These are phyloP conservation scores for Buphagus erythrorhynchus DNA, from an alignment of 2,797 vertebrate species.

Conservation along the genomic window DNA sequence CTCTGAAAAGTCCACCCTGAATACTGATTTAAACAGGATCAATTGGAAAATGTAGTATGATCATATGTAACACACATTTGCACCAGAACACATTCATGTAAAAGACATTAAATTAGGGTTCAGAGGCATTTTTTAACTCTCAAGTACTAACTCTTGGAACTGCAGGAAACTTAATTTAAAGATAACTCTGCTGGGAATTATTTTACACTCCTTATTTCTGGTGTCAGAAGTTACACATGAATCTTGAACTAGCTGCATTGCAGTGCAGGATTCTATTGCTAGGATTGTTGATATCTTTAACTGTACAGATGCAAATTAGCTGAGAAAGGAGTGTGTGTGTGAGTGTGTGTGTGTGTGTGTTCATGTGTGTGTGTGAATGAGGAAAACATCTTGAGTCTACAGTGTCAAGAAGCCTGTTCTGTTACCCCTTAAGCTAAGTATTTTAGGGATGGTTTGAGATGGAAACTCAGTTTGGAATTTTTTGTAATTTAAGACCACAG, in stretches of 20 bases:
- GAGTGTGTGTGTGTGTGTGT: not conserved
- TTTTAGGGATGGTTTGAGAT: not conserved
- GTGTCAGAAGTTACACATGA: not conserved
- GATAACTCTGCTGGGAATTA: not conserved
- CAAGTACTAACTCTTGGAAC: not conserved
- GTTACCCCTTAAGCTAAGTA: not conserved
- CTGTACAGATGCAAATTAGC: not conserved
- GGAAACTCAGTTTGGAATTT: not conserved
- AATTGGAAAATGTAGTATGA: not conserved
- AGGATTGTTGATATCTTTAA: not conserved
- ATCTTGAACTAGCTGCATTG: not conserved
- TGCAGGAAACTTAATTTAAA: not conserved
- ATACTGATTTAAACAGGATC: not conserved
- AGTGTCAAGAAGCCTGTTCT: not conserved
- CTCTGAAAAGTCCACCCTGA: not conserved
- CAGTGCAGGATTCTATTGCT: not conserved
- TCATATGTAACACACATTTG: not conserved
- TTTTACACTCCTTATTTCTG: not conserved
- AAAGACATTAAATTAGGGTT: not conserved
- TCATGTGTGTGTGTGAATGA: not conserved
- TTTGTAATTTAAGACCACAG: not conserved
- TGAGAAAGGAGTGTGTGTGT: not conserved
- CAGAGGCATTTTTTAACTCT: not conserved
- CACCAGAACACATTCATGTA: not conserved
- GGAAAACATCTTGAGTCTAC: not conserved